A percentile compares a stretch with the other conserved stretches of the same genome.
Evolutionary conservation across 2,888 invertebrate species (phyloP).

Genomic region (Iselma pallidipennis): DNA sequence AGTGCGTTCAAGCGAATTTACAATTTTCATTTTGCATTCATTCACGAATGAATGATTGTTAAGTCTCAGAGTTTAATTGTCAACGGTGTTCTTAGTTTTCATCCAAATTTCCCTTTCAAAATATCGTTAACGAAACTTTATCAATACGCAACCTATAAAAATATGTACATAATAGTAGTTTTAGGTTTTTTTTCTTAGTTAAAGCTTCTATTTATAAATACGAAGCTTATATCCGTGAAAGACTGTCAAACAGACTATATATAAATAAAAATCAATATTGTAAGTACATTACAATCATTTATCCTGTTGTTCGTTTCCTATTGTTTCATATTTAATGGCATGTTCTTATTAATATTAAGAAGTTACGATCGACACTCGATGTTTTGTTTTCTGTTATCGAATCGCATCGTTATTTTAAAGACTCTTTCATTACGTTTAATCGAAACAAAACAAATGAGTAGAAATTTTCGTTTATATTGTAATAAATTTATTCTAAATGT

Average conservation of each 20-base stretch:
- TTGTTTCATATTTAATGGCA: constrained; percentile 8
- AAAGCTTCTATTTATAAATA: background rate
- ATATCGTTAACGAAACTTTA: background rate
- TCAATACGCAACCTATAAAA: background rate
- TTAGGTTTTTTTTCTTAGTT: too few relatives aligned
- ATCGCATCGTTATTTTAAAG: background rate
- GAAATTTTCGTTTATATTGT: too few relatives aligned
- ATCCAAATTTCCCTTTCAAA: background rate
- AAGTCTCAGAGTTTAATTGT: constrained; percentile 23
- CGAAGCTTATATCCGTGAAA: background rate
- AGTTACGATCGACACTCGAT: background rate
- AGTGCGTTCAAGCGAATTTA: constrained; percentile 41
- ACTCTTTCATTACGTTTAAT: background rate
- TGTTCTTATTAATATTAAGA: constrained; percentile 2
- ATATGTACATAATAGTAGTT: too few relatives aligned
- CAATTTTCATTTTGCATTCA: constrained; percentile 45
- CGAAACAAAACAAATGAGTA: too few relatives aligned
- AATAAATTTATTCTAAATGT: background rate
- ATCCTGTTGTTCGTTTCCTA: constrained; percentile 3
- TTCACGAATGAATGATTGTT: constrained; percentile 28
- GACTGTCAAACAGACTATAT: background rate
- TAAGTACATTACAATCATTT: constrained; percentile 6
- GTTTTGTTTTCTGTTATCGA: background rate
- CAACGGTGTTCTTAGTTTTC: constrained; percentile 21
- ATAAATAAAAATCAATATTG: constrained; percentile 4